Conservation (phyloP, 1,140 invertebrate species). For the Tetramorium parvispinum region DNA sequence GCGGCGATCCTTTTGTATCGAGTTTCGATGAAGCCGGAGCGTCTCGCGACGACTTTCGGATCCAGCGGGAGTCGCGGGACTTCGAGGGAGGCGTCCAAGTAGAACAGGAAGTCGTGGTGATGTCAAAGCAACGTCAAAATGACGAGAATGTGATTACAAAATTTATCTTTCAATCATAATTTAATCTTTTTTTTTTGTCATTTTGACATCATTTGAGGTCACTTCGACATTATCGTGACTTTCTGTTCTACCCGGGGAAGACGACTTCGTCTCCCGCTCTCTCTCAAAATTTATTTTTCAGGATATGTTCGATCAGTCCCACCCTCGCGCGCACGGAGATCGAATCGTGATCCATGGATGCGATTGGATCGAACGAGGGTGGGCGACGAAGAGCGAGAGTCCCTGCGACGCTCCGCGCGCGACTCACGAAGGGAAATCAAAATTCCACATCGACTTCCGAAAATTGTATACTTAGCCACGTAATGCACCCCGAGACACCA, state of each 20-base stretch:
- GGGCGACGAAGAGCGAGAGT: not conserved
- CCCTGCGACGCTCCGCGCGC: constrained; percentile 1
- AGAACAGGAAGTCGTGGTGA: too few relatives aligned
- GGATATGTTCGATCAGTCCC: not conserved
- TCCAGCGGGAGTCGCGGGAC: not conserved
- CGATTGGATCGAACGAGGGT: not conserved
- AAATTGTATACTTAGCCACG: constrained; percentile 21
- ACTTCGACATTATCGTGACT: too few relatives aligned
- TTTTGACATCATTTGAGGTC: too few relatives aligned
- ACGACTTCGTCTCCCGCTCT: not conserved
- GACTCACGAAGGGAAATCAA: constrained; percentile 37
- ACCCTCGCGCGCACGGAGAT: not conserved
- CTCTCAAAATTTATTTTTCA: not conserved
- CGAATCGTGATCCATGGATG: not conserved
- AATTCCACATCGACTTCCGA: constrained; percentile 51
- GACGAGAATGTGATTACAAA: too few relatives aligned
- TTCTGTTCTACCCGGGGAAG: too few relatives aligned
- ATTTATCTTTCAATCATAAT: too few relatives aligned
- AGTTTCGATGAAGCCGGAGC: not conserved
- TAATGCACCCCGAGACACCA: constrained; percentile 27
- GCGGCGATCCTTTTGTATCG: not conserved
- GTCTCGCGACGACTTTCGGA: not conserved
- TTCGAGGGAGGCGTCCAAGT: too few relatives aligned
- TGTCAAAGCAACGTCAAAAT: too few relatives aligned
- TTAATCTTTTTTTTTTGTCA: too few relatives aligned